These are phyloP conservation scores for Alexandromys fortis DNA, from an alignment of 2,113 vertebrate genomes.

Conservation along the genomic window DNA sequence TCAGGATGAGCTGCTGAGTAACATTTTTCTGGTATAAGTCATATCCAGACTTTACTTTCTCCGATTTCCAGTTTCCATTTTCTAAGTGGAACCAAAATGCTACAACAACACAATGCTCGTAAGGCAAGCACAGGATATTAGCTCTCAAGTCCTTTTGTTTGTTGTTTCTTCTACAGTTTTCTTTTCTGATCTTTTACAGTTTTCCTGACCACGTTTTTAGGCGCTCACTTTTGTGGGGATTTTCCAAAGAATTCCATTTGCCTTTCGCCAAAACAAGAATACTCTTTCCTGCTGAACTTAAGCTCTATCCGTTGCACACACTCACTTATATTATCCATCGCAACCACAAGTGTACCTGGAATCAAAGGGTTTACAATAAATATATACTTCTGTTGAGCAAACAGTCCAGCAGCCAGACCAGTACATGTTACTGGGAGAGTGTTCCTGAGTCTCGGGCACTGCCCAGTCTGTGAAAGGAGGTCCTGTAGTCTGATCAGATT, in stretches of 20 bases:
- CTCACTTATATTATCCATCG: constrained; percentile 24
- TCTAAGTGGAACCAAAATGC: constrained; percentile 3
- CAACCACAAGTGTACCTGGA: constrained; percentile 28
- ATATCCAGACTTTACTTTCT: constrained; percentile 39
- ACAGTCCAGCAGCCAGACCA: background rate
- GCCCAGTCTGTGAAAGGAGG: background rate
- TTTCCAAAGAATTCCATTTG: constrained; percentile 43
- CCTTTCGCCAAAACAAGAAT: background rate
- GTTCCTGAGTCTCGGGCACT: background rate
- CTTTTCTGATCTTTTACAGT: background rate
- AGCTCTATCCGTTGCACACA: background rate
- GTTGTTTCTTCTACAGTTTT: background rate
- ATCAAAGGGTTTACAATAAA: constrained; percentile 24
- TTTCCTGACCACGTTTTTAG: constrained; percentile 7
- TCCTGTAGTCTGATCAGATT: background rate
- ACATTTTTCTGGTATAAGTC: background rate
- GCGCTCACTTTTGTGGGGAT: background rate
- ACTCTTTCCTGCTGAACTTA: background rate
- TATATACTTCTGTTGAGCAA: background rate
- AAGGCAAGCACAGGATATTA: background rate
- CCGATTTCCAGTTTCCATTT: constrained; percentile 33
- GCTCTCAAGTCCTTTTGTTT: background rate
- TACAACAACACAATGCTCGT: background rate
- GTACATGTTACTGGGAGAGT: background rate
- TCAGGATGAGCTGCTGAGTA: background rate